Evolutionary conservation across 2,113 vertebrate species (phyloP).

Genomic region (Catagonus wagneri): DNA sequence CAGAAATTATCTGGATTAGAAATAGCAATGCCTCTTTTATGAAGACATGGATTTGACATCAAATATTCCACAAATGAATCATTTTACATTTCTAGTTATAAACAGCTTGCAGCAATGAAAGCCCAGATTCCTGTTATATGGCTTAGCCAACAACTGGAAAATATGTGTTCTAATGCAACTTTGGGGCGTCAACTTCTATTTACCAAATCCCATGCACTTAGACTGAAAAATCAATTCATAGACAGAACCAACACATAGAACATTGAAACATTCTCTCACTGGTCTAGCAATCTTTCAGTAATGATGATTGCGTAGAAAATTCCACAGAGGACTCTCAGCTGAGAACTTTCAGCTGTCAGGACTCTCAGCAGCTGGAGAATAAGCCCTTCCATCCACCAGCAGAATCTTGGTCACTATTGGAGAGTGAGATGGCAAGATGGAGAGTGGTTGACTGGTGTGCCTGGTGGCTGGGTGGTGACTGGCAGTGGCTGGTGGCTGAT

Average conservation of each 20-base stretch:
- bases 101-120: not conserved
- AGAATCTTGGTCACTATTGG: not conserved
- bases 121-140: not conserved
- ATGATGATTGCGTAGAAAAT: constrained; percentile 23
- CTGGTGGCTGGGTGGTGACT: not conserved
- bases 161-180: not conserved
- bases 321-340: not conserved
- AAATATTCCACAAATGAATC: constrained; percentile 31
- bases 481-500: not conserved
- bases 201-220: constrained; percentile 7
- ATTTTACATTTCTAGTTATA: constrained; percentile 20
- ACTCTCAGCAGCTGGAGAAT: constrained; percentile 24
- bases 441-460: not conserved
- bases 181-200: not conserved
- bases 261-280: not conserved
- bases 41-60: not conserved
- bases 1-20: constrained; percentile 57
- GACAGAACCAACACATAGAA: constrained; percentile 6
- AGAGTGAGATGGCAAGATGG: not conserved
- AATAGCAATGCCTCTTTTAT: constrained; percentile 52
- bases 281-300: not conserved
- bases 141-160: constrained; percentile 32
- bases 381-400: not conserved
- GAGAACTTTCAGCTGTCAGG: constrained; percentile 5
- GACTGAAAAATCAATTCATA: constrained; percentile 49